phyloP scores from a whole-genome alignment of 2,113 vertebrate species.

The Zosterops hypoxanthus region DNA sequence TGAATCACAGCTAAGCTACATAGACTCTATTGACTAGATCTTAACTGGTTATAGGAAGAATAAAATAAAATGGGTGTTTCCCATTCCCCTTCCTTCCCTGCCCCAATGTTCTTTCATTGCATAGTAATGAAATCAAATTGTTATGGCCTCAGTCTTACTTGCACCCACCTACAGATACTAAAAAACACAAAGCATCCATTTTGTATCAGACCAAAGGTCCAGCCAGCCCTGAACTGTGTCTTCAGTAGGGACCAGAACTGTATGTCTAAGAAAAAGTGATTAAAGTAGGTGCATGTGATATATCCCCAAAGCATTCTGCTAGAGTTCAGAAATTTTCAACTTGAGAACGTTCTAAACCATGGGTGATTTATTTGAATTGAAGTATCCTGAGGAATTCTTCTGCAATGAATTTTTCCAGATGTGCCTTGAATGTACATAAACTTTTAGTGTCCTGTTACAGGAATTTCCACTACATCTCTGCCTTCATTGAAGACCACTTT shows the following conservation, averaged over 20 bases:
- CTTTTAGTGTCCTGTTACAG: background rate
- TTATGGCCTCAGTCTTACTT: background rate
- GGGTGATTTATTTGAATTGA: background rate
- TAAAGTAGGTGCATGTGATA: background rate
- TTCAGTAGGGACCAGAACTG: background rate
- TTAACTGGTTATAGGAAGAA: background rate
- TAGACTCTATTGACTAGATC: background rate
- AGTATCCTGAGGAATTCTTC: background rate
- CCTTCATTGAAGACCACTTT: background rate
- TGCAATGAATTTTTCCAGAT: background rate
- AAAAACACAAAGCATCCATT: background rate
- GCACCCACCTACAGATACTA: background rate
- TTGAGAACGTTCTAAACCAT: background rate
- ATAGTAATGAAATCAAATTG: background rate
- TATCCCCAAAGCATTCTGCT: background rate
- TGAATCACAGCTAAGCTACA: background rate
- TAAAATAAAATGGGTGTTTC: background rate
- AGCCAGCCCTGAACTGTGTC: background rate
- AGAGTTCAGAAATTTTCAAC: background rate
- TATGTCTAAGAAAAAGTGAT: background rate
- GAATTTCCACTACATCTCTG: background rate
- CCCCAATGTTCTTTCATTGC: fast-evolving
- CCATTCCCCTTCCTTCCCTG: fast-evolving
- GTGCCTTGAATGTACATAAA: background rate
- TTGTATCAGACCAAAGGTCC: background rate